Evolutionary conservation across 2,113 vertebrate species (phyloP), one percentile per base, ranked within the genome.

Genomic region (Malurus alboscapulatus): DNA sequence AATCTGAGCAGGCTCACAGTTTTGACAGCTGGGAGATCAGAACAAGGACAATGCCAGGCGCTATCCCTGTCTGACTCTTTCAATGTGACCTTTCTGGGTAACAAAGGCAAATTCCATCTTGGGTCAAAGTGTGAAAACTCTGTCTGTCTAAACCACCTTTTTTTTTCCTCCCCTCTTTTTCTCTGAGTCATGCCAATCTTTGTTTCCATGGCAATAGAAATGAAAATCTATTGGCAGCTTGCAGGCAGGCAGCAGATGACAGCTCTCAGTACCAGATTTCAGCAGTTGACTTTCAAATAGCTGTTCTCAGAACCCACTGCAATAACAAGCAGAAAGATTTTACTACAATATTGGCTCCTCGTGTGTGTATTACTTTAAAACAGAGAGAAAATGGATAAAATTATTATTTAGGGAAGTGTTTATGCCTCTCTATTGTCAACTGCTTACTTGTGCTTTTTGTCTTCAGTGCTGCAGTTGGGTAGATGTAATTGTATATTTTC

Each of bases 201-300:
- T 55, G 77, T 95, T 96, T 92, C 94, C 87, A 95, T 95, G 74
- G 93, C 59, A 80, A 91, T 74, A 77, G 66, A 40, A 91, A 69
- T 59, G 61, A 85, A 69, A 92, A 80, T 72, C 63, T 71, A 36
- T 57, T 90, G 95, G 81, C 94, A 94, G 42, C 71, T 83, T 80
- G 86, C 47, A 62, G 89, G 86, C 96, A 94, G 87, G 89, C 87
- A 94, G 87, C 95, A 94, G 95, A 84, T 95, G 95, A 96, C 93
- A 92, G 90, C 71, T 89, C 75, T 96, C 87, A 90, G 74, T 55
- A 91, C 55, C 91, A 92, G 78, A 85, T 94, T 94, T 92, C 63
- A 87, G 89, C 71, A 85, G 71, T 0, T 95, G 94, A 85, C 84
- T 93, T 92, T 87, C 77, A 94, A 93, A 94, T 78, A 86, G 78